These are phyloP conservation scores for Monodelphis domestica DNA, from an alignment of 2,797 vertebrate species.

Conservation along the genomic window DNA sequence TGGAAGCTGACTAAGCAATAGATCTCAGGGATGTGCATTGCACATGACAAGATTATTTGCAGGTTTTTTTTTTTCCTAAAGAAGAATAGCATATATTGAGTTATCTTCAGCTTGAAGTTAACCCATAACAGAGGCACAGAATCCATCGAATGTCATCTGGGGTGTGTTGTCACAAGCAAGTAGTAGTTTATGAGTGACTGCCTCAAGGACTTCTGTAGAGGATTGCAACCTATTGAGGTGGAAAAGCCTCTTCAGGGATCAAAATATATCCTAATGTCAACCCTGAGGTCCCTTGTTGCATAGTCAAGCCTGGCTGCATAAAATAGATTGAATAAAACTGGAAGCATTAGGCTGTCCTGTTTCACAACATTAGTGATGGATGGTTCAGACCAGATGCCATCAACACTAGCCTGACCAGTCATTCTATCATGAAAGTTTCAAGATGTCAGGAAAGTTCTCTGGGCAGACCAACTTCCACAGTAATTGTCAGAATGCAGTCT, in stretches of 20 bases:
- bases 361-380: slow-evolving; percentile 71
- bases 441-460: slow-evolving; percentile 71
- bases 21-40: slow-evolving; percentile 3
- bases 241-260: slow-evolving; percentile 72
- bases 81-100: neutral
- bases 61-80: slow-evolving; percentile 3
- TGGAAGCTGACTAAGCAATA: slow-evolving; percentile 5
- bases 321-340: slow-evolving; percentile 79
- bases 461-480: slow-evolving; percentile 38
- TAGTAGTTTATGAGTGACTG: slow-evolving; percentile 69
- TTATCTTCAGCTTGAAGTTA: slow-evolving; percentile 8
- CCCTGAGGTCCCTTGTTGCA: slow-evolving; percentile 74
- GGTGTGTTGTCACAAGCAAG: slow-evolving; percentile 60
- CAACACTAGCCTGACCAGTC: slow-evolving; percentile 74
- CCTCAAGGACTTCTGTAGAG: slow-evolving; percentile 77
- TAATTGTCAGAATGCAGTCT: slow-evolving; percentile 43
- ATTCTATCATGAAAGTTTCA: slow-evolving; percentile 76
- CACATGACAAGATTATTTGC: neutral
- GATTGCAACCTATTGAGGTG: slow-evolving; percentile 74
- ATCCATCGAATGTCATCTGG: slow-evolving; percentile 55
- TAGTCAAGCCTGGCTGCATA: slow-evolving; percentile 80
- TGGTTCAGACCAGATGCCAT: slow-evolving; percentile 59
- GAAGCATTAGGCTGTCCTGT: slow-evolving; percentile 60
- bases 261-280: slow-evolving; percentile 78
- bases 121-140: slow-evolving; percentile 30